phyloP scores from a whole-genome alignment of 2,113 vertebrate genomes.

The Nanorana parkeri region DNA sequence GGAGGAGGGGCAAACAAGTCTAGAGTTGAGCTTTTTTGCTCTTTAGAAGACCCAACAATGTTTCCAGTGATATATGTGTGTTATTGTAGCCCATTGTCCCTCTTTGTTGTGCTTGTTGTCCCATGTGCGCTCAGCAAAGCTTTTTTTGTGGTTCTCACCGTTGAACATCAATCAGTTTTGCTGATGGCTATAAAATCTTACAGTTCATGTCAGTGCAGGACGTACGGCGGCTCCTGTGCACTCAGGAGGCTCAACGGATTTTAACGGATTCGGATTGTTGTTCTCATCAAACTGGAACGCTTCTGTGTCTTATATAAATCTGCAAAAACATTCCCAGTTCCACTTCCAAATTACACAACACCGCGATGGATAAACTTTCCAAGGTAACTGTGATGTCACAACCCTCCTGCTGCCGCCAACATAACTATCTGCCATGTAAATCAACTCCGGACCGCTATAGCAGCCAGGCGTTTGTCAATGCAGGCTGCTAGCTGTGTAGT shows the following conservation, averaged over 20 bases:
- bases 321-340: not conserved
- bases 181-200: conserved; percentile 1
- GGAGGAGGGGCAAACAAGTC: too few species aligned
- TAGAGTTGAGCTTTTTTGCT: too few species aligned
- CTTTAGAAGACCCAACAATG: not conserved
- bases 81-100: conserved; percentile 1
- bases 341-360: not conserved
- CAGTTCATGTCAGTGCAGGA: conserved; percentile 10
- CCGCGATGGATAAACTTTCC: too few species aligned
- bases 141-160: conserved; percentile 34
- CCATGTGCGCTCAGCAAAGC: not conserved
- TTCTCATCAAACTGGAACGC: conserved; percentile 9
- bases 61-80: not conserved
- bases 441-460: too few species aligned
- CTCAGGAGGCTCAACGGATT: conserved; percentile 15
- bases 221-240: conserved; percentile 1
- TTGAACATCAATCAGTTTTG: conserved; percentile 36
- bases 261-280: too few species aligned
- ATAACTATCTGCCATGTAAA: too few species aligned
- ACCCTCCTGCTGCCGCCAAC: too few species aligned
- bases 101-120: not conserved
- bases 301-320: conserved; percentile 7
- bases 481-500: too few species aligned
- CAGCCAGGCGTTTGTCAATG: too few species aligned
- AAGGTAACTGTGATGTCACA: too few species aligned